phyloP scores from a whole-genome alignment of 2,113 vertebrate species.

The Bos javanicus region DNA sequence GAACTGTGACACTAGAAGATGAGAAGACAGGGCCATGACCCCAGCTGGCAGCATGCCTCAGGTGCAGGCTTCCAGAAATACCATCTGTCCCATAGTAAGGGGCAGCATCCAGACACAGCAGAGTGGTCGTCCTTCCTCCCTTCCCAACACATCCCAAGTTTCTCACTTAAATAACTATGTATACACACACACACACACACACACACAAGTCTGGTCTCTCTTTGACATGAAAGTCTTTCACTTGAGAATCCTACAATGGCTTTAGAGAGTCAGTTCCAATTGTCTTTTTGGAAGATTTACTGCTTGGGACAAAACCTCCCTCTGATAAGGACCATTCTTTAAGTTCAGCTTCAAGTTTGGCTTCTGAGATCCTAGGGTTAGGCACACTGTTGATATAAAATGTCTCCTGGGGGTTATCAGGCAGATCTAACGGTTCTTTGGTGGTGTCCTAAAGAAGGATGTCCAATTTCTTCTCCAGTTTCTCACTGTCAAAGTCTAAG shows the following conservation, averaged over 20 bases:
- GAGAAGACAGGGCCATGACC: constrained; percentile 69
- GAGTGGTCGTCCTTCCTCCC: constrained; percentile 41
- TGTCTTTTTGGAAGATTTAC: constrained; percentile 79
- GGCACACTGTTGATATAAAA: constrained; percentile 68
- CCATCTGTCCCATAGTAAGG: constrained; percentile 27
- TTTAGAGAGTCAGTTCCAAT: constrained; percentile 80
- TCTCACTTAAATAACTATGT: constrained; percentile 72
- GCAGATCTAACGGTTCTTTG: constrained; percentile 78
- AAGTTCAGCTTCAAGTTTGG: constrained; percentile 82
- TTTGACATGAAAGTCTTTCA: constrained; percentile 66
- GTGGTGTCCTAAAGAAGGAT: constrained; percentile 85
- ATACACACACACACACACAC: constrained; percentile 39
- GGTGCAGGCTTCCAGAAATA: constrained; percentile 29
- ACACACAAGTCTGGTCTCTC: constrained; percentile 46
- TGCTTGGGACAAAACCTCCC: constrained; percentile 77
- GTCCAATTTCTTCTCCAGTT: constrained; percentile 92
- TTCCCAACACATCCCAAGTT: constrained; percentile 14
- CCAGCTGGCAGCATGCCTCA: constrained; percentile 67
- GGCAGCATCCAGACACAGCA: constrained; percentile 24
- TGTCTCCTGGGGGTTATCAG: constrained; percentile 76
- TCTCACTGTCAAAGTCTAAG: constrained; percentile 86
- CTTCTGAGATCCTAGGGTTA: constrained; percentile 76
- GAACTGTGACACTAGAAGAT: constrained; percentile 79
- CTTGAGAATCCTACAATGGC: constrained; percentile 65
- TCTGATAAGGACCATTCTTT: constrained; percentile 76